These are phyloP conservation scores for Mylabris sibirica DNA, from an alignment of 2,888 invertebrate genomes.

Conservation along the genomic window DNA sequence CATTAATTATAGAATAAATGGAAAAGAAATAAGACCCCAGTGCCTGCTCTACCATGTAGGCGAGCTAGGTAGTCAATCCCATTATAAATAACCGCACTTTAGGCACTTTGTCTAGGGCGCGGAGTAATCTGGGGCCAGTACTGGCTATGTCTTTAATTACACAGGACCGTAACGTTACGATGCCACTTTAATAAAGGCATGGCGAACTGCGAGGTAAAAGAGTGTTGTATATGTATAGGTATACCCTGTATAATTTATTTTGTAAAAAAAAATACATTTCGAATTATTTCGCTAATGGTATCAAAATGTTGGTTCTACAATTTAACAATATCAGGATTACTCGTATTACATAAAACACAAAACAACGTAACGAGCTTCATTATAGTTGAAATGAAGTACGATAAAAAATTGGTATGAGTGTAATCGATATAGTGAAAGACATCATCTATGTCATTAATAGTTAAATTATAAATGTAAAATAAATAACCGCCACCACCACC, in stretches of 20 bases:
- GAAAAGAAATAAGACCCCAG: background rate
- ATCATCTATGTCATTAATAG: constrained; percentile 27
- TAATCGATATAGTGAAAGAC: constrained; percentile 30
- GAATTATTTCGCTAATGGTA: background rate
- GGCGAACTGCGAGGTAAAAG: too few relatives aligned
- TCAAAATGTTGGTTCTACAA: background rate
- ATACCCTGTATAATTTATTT: too few relatives aligned
- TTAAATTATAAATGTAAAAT: constrained; percentile 19
- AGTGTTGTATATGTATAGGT: too few relatives aligned
- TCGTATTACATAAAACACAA: constrained; percentile 30
- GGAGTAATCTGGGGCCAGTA: too few relatives aligned
- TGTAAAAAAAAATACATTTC: background rate
- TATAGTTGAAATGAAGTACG: constrained; percentile 22
- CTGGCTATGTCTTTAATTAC: too few relatives aligned
- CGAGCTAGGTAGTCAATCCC: too few relatives aligned
- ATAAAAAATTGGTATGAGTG: constrained; percentile 23
- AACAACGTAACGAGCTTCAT: constrained; percentile 28
- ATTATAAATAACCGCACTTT: too few relatives aligned
- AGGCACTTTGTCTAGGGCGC: too few relatives aligned
- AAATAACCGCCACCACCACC: constrained; percentile 20
- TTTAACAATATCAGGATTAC: constrained; percentile 16
- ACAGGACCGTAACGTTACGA: too few relatives aligned
- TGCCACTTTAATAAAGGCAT: too few relatives aligned
- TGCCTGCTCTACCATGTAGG: too few relatives aligned
- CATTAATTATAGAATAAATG: background rate